Base-by-base conservation (phyloP, 2,797 vertebrate genomes). In the Helarctos malayanus region DNA sequence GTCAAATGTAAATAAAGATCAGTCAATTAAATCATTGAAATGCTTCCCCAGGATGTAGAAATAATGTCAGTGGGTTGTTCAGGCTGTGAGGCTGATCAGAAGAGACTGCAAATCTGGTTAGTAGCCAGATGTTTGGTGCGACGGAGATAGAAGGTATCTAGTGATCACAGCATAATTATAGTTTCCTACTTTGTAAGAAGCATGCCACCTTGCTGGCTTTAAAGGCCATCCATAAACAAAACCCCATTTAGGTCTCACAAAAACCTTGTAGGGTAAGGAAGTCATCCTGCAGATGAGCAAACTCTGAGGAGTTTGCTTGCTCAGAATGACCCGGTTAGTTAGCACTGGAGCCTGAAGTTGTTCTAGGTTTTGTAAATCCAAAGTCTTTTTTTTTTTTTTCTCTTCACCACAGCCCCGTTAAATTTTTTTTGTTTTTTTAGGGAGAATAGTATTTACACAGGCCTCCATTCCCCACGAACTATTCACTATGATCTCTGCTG, bases 1-100 rank as follows among this genome's bases (percentile, higher is more conserved):
- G 61, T 27, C 91, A 97, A 61, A 89, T 85, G 75, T 45, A 73
- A 83, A 97, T 73, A 87, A 63, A 96, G 29, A 71, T 93, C 59
- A 81, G 63, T 89, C 73, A 86, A 11, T 23, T 27, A 73, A 1
- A 3, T 88, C 91, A 75, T 11, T 93, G 79, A 89, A 91, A 38
- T 84, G 3, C 57, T 96, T 96, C 82, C 65, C 32, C 13, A 61
- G 68, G 91, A 4, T 0, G 96, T 32, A 63, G 14, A 95, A 94
- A 97, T 85, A 83, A 69, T 47, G 45, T 76, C 41, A 71, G 82
- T 7, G 29, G 12, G 41, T 54, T 84, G n/a, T 89, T 90, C 76
- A 35, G 84, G 15, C 59, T 96, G 27, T 71, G 88, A 97, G 68
- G 83, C 5, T 65, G 52, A 38, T 82, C 89, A 75, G 52, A 16